Percentiles rank a stretch among this genome's conserved stretches.
These are phyloP conservation scores for Trichonephila clavipes DNA, from an alignment of 1,140 invertebrate genomes.

Conservation along the genomic window DNA sequence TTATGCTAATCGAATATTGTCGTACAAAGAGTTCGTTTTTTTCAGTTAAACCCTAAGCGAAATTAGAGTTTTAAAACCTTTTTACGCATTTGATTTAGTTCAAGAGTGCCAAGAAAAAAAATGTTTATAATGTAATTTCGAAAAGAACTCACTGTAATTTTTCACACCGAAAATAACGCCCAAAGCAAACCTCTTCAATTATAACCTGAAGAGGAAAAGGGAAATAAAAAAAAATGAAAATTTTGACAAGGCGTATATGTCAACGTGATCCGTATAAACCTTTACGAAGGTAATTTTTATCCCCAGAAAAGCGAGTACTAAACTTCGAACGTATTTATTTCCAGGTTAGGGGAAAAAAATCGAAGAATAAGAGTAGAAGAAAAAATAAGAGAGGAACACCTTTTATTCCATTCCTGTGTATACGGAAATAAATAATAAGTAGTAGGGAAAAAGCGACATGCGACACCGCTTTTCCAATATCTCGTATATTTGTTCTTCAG, in stretches of 20 bases:
- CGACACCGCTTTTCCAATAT: conserved; percentile 74
- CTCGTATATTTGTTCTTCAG: conserved; percentile 72
- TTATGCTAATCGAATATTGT: too few species aligned
- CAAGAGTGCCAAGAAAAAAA: too few species aligned
- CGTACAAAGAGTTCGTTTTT: too few species aligned
- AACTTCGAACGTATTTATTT: conserved; percentile 44
- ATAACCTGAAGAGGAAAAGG: not conserved
- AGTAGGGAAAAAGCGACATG: conserved; percentile 67
- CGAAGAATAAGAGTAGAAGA: not conserved
- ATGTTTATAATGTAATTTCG: not conserved
- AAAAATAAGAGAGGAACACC: not conserved
- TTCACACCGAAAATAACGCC: not conserved
- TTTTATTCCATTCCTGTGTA: conserved; percentile 54
- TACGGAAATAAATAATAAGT: conserved; percentile 73
- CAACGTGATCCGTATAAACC: not conserved
- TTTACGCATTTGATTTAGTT: too few species aligned
- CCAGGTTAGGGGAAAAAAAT: not conserved
- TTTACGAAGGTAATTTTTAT: conserved; percentile 41
- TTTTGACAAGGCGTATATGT: conserved; percentile 3
- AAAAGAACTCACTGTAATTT: not conserved
- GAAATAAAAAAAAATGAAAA: not conserved
- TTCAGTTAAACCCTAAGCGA: too few species aligned
- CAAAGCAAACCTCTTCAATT: not conserved
- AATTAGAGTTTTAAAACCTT: too few species aligned
- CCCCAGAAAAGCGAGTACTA: conserved; percentile 34